Conservation (phyloP, 2,113 vertebrate genomes). For the Melanostigma gelatinosum region DNA sequence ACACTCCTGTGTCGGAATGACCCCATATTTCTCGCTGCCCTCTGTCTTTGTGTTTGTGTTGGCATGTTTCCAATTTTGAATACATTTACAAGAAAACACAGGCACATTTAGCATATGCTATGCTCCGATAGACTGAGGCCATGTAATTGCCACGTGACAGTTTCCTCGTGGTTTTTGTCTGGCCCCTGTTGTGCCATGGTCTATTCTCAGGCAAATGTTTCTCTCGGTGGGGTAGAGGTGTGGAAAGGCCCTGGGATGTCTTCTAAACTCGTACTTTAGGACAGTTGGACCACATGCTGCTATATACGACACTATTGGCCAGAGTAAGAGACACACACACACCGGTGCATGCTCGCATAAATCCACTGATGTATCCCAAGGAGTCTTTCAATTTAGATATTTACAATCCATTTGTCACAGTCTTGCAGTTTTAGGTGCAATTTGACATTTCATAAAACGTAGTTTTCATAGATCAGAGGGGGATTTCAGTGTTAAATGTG, state of each 20-base stretch:
- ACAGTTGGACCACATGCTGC: conserved; percentile 57
- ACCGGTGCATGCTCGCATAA: conserved; percentile 11
- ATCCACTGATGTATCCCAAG: neutral
- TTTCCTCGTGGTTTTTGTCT: conserved; percentile 33
- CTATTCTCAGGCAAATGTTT: conserved; percentile 47
- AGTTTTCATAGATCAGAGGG: neutral
- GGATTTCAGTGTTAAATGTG: conserved; percentile 6
- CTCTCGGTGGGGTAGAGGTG: conserved; percentile 36
- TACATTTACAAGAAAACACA: neutral
- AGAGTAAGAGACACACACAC: conserved; percentile 4
- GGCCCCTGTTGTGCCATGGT: conserved; percentile 15
- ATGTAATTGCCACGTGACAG: conserved; percentile 28
- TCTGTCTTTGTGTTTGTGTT: neutral
- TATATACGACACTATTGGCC: conserved; percentile 12
- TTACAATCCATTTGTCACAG: neutral
- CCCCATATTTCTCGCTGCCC: neutral
- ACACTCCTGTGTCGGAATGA: neutral
- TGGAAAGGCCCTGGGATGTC: conserved; percentile 31
- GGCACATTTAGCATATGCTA: neutral
- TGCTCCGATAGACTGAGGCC: conserved; percentile 12
- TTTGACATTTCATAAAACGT: neutral
- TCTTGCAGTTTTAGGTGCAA: neutral
- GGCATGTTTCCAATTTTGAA: neutral
- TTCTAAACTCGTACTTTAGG: conserved; percentile 45
- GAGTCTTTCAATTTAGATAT: neutral